phyloP scores from a whole-genome alignment of 2,797 vertebrate species.

The Sebastes ruberrimus region DNA sequence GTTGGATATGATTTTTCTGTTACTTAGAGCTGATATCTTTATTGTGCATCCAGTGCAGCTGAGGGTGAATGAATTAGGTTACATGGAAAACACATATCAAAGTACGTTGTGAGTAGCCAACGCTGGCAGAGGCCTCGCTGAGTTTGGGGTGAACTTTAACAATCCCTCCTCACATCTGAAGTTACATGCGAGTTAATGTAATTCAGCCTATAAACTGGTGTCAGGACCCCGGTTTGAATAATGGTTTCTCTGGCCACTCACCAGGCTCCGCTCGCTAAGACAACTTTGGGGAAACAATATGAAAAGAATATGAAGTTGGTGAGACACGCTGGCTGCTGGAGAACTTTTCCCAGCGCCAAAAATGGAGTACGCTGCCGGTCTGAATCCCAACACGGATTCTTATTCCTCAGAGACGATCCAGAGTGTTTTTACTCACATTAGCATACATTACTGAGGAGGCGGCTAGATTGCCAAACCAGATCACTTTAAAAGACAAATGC shows the following conservation, averaged over 20 bases:
- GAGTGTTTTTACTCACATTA: slow-evolving; percentile 79
- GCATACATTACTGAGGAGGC: slow-evolving; percentile 76
- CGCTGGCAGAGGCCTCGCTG: slow-evolving; percentile 1
- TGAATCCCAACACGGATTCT: slow-evolving; percentile 59
- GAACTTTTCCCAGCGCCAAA: slow-evolving; percentile 46
- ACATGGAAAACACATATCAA: slow-evolving; percentile 19
- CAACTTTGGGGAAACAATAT: slow-evolving; percentile 44
- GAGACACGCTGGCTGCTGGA: slow-evolving; percentile 43
- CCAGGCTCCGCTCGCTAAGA: slow-evolving; percentile 30
- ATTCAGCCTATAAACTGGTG: slow-evolving; percentile 61
- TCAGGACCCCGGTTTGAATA: slow-evolving; percentile 63
- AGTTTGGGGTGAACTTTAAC: slow-evolving; percentile 24
- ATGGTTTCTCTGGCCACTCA: slow-evolving; percentile 52
- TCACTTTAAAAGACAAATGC: slow-evolving; percentile 79
- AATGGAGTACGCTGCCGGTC: slow-evolving; percentile 45
- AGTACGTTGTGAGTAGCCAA: neutral
- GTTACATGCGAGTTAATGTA: slow-evolving; percentile 43
- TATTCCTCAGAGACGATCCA: slow-evolving; percentile 75
- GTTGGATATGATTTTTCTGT: neutral
- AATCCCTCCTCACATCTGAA: slow-evolving; percentile 21
- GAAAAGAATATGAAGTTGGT: slow-evolving; percentile 25
- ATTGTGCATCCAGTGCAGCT: neutral
- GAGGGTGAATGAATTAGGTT: neutral
- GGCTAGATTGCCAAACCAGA: slow-evolving; percentile 64
- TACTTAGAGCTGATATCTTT: neutral